Percentiles rank a stretch among this genome's conserved stretches.
Evolutionary conservation across 2,888 invertebrate species (phyloP).

Genomic region (Pilophorus perplexus): DNA sequence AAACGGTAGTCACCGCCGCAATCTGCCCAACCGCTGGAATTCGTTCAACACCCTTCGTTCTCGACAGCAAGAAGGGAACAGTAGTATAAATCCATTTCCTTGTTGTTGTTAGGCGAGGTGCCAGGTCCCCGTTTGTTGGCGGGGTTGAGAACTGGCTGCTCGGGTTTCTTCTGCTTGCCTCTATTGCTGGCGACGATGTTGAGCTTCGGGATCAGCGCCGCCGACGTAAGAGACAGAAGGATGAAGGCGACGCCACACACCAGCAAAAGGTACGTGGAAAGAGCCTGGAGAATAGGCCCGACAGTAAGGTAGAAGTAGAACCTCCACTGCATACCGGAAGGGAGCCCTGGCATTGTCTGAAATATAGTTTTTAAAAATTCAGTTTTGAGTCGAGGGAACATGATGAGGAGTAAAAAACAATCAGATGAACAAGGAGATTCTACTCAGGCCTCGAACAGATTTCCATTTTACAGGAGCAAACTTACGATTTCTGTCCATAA

Average conservation of each 20-base stretch:
- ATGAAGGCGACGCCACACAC: conserved; percentile 57
- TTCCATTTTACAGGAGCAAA: no score
- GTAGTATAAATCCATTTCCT: conserved; percentile 54
- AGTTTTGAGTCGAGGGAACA: no score
- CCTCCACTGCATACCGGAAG: conserved; percentile 60
- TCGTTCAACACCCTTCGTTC: conserved; percentile 37
- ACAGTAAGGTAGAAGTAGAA: conserved; percentile 73
- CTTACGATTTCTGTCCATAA: conserved; percentile 90
- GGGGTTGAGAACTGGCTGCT: conserved; percentile 26
- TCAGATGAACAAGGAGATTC: no score
- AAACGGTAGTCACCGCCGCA: no score
- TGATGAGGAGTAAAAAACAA: no score
- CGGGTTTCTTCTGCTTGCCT: conserved; percentile 32
- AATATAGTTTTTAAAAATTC: not conserved
- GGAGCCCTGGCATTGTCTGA: conserved; percentile 69
- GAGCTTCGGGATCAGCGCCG: conserved; percentile 47
- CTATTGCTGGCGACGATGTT: conserved; percentile 43
- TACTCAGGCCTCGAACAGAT: no score
- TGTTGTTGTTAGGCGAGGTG: conserved; percentile 46
- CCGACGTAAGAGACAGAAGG: conserved; percentile 50
- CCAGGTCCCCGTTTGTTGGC: conserved; percentile 28
- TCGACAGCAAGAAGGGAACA: conserved; percentile 51
- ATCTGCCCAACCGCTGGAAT: no score
- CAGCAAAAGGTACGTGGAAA: conserved; percentile 58
- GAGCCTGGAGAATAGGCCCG: conserved; percentile 63